Percentiles rank a stretch among this genome's conserved stretches.
Evolutionary conservation across 2,888 invertebrate species (phyloP).

Genomic region (Brenthis daphne): DNA sequence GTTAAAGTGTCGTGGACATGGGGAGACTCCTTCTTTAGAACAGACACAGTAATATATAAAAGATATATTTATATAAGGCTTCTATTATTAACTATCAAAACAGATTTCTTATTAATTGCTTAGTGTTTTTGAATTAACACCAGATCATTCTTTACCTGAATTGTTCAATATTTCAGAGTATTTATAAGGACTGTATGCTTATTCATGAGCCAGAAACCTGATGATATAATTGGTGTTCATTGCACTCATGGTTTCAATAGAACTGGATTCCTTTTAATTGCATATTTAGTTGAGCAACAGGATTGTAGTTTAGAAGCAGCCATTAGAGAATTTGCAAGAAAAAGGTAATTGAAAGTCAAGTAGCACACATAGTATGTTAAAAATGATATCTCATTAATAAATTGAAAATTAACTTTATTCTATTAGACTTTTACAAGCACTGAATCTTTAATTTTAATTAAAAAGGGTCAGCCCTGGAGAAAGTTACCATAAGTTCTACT

Average conservation of each 20-base stretch:
- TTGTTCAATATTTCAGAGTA: slow-evolving; percentile 55
- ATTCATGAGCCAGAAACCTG: slow-evolving; percentile 90
- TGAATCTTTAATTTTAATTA: no score
- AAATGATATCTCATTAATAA: no score
- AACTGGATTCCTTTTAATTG: slow-evolving; percentile 96
- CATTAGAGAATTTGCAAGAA: slow-evolving; percentile 87
- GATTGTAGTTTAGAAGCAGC: slow-evolving; percentile 94
- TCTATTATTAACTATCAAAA: neutral
- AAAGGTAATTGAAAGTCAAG: slow-evolving; percentile 71
- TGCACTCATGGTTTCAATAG: slow-evolving; percentile 99
- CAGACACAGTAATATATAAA: slow-evolving; percentile 83
- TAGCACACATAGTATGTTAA: no score
- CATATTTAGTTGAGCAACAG: slow-evolving; percentile 93
- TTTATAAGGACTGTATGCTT: slow-evolving; percentile 91
- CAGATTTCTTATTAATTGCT: neutral
- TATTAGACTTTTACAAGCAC: no score
- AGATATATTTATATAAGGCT: neutral
- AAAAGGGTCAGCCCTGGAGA: no score
- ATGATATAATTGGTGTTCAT: slow-evolving; percentile 91
- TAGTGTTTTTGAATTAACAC: neutral
- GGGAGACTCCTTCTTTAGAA: slow-evolving; percentile 93
- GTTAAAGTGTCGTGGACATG: slow-evolving; percentile 94
- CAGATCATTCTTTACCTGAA: neutral
- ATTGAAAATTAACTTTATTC: no score
- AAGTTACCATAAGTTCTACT: no score